Evolutionary conservation across 2,888 invertebrate genomes (phyloP), one percentile per base, ranked within the genome.

Genomic region (Plutella xylostella): DNA sequence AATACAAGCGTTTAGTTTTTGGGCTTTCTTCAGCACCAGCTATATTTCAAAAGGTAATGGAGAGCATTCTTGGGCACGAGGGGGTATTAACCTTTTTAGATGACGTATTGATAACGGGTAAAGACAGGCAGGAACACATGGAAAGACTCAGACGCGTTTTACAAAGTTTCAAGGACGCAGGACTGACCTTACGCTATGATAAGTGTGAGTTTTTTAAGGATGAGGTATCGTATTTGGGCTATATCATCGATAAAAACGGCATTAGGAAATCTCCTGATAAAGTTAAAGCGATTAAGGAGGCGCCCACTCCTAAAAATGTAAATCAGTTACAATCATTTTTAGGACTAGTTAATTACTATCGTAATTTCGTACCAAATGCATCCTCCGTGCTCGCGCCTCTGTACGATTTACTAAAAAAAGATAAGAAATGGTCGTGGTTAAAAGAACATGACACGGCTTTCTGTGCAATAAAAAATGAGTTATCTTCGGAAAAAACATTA

Each of bases 71-170:
- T 9, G 4, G 42, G 2, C 28, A 47, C 9, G 42, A 45, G 1
- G 47, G 48, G 9, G 48, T 51, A 1, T 15, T 37, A 28, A 34
- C 33, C 17, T 45, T 46, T 17, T 9, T 48, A 5, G 51, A 51
- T 18, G 51, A 51, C 20, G 42, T 51, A 25, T 28, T 51, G 17
- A 34, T 51, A n/a, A 48, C 49, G 0, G 51, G 41, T 6, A 20
- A 17, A 11, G 22, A 25, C 21, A 15, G 17, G 9, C 2, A 11
- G 3, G 28, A 28, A 15, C 33, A 38, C 21, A 12, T 38, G 12
- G 2, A 9, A 4, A 5, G 42, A 18, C n/a, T 42, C 12, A 3
- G n/a, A 4, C 9, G 12, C 3, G 45, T 45, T 30, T 22, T 45
- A 12, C 14, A 38, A 31, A 39, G 35, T n/a, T 20, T 45, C 6